Conservation (phyloP, 2,113 vertebrate species). For the Hyperopisus bebe region DNA sequence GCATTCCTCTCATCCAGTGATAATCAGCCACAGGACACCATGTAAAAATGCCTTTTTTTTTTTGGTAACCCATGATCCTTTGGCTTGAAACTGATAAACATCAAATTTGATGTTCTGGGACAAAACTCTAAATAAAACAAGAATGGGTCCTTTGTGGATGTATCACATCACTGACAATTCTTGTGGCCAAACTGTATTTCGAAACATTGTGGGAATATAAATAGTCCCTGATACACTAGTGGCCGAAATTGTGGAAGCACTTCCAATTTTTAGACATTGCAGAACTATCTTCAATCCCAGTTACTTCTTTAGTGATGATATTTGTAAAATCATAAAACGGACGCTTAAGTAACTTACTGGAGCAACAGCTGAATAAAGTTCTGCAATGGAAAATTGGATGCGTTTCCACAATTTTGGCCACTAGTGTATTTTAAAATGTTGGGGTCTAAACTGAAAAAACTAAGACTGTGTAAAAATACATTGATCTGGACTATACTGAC, state of each 20-base stretch:
- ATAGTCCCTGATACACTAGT: not conserved
- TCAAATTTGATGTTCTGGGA: not conserved
- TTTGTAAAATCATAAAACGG: not conserved
- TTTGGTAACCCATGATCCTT: not conserved
- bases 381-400: not conserved
- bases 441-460: not conserved
- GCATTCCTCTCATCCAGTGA: not conserved
- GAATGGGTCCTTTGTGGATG: not conserved
- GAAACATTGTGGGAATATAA: not conserved
- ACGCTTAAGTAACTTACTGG: too few relatives aligned
- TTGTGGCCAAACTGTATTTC: not conserved
- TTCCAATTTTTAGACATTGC: not conserved
- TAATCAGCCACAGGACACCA: not conserved
- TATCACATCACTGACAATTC: not conserved
- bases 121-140: conserved; percentile 14
- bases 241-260: not conserved
- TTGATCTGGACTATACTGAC: not conserved
- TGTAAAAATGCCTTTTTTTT: not conserved
- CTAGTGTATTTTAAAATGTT: not conserved
- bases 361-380: too few relatives aligned
- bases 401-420: not conserved
- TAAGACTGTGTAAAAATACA: not conserved
- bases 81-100: not conserved
- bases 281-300: not conserved
- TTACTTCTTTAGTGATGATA: not conserved